A percentile compares a stretch with the other conserved stretches of the same genome.
Conservation (phyloP, 2,888 invertebrate genomes). For the Oscheius sp. region DNA sequence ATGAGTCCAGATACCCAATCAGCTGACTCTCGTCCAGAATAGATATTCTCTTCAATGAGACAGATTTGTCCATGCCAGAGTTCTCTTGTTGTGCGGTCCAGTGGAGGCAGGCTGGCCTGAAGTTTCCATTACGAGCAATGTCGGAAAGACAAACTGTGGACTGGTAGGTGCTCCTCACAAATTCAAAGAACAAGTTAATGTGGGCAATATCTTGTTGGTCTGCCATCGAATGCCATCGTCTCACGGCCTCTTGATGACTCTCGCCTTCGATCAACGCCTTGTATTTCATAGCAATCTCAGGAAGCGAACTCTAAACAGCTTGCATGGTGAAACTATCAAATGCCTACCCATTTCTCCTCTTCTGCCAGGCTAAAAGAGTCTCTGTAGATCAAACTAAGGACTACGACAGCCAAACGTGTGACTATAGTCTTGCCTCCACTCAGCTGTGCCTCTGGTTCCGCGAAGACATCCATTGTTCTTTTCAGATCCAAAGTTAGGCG, state of each 20-base stretch:
- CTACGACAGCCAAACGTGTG: slow-evolving; percentile 12
- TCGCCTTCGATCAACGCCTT: slow-evolving; percentile 33
- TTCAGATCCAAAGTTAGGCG: slow-evolving; percentile 9
- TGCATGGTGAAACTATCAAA: background rate
- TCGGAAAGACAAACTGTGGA: slow-evolving; percentile 5
- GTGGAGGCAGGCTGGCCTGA: background rate
- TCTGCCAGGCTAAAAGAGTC: slow-evolving; percentile 36
- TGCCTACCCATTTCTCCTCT: slow-evolving; percentile 27
- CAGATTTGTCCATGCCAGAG: background rate
- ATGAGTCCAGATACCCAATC: slow-evolving; percentile 35
- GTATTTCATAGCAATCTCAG: slow-evolving; percentile 31
- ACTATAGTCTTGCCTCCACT: slow-evolving; percentile 26
- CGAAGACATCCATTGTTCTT: slow-evolving; percentile 2
- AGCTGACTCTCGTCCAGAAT: slow-evolving; percentile 7
- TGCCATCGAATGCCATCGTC: slow-evolving; percentile 31
- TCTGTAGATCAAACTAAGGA: slow-evolving; percentile 29
- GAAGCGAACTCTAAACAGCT: slow-evolving; percentile 18
- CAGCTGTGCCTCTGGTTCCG: slow-evolving; percentile 12
- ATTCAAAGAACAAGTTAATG: slow-evolving; percentile 26
- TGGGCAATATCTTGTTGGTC: slow-evolving; percentile 20
- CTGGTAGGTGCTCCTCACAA: slow-evolving; percentile 5
- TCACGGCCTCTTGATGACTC: slow-evolving; percentile 2
- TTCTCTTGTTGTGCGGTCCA: background rate
- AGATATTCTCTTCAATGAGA: background rate
- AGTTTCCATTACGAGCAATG: background rate